Evolutionary conservation across 1,140 invertebrate species (phyloP).

Genomic region (Linepithema humile): DNA sequence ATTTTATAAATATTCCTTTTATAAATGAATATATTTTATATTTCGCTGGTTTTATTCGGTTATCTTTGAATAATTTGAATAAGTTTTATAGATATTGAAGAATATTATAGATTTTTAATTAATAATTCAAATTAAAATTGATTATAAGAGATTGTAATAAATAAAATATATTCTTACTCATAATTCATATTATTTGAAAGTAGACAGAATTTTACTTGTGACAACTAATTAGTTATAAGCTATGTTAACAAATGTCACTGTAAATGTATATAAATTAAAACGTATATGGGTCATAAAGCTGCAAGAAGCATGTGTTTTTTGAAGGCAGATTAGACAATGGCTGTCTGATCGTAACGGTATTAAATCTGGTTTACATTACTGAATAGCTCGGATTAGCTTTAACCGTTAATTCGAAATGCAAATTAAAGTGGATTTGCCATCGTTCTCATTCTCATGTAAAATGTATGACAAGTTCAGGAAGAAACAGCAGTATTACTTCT

Average conservation of each 20-base stretch:
- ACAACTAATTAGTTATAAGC: not conserved
- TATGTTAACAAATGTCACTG: not conserved
- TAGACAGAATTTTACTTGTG: conserved; percentile 6
- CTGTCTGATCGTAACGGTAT: not conserved
- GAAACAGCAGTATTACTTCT: not conserved
- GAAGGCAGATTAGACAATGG: conserved; percentile 16
- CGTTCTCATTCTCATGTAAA: not conserved
- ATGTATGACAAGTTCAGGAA: conserved; percentile 18
- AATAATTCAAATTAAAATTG: no score
- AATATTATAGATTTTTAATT: no score
- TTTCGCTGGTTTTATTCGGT: not conserved
- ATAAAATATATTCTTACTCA: not conserved
- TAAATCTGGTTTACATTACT: conserved; percentile 18
- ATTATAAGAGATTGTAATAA: no score
- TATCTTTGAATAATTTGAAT: no score
- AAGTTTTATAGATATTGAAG: no score
- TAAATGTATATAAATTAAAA: conserved; percentile 3
- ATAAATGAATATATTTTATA: no score
- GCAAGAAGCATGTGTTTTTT: not conserved
- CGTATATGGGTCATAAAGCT: not conserved
- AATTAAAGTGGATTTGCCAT: conserved; percentile 35
- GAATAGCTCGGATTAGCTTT: not conserved
- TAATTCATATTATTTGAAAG: conserved; percentile 24
- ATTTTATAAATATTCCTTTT: no score
- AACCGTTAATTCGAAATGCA: conserved; percentile 36